phyloP scores from a whole-genome alignment of 2,888 invertebrate genomes.

The Sisyra terminalis region DNA sequence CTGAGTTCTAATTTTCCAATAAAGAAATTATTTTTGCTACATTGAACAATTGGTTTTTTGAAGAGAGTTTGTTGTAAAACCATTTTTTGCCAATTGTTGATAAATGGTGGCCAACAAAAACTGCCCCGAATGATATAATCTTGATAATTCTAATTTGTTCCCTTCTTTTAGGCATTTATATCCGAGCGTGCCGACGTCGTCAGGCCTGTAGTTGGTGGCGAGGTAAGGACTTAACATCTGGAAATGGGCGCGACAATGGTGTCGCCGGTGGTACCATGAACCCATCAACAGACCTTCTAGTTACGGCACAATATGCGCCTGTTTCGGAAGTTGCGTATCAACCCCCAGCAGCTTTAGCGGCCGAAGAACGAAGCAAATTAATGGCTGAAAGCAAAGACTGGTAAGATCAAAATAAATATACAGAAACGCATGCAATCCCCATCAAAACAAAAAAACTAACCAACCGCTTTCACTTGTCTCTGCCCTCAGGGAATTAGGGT shows the following conservation, averaged over 20 bases:
- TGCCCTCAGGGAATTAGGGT: slow-evolving; percentile 4
- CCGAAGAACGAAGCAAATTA: slow-evolving; percentile 54
- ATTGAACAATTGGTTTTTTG: too few relatives aligned
- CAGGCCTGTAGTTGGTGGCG: slow-evolving; percentile 23
- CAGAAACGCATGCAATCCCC: too few relatives aligned
- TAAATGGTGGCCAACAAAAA: too few relatives aligned
- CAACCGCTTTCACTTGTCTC: too few relatives aligned
- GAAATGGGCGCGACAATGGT: slow-evolving; percentile 30
- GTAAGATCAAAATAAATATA: slow-evolving; percentile 25
- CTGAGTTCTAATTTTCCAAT: too few relatives aligned
- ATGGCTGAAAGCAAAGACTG: slow-evolving; percentile 61
- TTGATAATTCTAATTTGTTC: not conserved
- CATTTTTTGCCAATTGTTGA: too few relatives aligned
- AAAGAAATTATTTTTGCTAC: too few relatives aligned
- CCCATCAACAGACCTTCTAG: slow-evolving; percentile 60
- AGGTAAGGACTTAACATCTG: slow-evolving; percentile 31
- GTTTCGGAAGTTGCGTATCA: slow-evolving; percentile 47
- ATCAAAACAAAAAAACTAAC: too few relatives aligned
- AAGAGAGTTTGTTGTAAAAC: too few relatives aligned
- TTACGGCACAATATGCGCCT: slow-evolving; percentile 56
- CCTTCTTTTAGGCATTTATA: slow-evolving; percentile 10
- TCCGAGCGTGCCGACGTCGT: slow-evolving; percentile 9
- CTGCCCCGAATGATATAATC: not conserved
- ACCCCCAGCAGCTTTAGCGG: slow-evolving; percentile 34
- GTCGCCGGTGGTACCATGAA: slow-evolving; percentile 43